Evolutionary conservation across 2,113 vertebrate genomes (phyloP).

Genomic region (Ptilonorhynchus violaceus): DNA sequence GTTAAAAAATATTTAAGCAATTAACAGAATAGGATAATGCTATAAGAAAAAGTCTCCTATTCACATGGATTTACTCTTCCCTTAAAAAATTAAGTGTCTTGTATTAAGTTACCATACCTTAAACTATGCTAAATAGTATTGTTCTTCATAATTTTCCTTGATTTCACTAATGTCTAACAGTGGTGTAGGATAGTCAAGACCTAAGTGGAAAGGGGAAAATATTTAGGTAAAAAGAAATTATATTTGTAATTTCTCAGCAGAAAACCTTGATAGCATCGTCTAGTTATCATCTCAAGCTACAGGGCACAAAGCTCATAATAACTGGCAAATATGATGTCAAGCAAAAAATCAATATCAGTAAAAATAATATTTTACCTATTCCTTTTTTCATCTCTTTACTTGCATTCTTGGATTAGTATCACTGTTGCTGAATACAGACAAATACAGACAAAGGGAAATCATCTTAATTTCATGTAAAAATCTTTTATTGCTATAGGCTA

Average conservation of each 20-base stretch:
- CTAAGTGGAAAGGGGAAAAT: not conserved
- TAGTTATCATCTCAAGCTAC: not conserved
- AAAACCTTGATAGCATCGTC: not conserved
- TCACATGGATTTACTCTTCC: not conserved
- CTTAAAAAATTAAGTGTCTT: not conserved
- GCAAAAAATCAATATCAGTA: not conserved
- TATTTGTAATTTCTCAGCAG: not conserved
- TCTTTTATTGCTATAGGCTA: accelerated
- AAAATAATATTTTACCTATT: not conserved
- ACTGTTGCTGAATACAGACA: not conserved
- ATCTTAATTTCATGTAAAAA: not conserved
- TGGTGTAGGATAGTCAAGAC: not conserved
- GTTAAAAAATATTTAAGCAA: not conserved
- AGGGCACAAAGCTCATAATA: not conserved
- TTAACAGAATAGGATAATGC: not conserved
- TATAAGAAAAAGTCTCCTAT: not conserved
- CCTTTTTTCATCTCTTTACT: not conserved
- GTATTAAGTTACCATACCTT: not conserved
- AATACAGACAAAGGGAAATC: not conserved
- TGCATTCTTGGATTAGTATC: accelerated
- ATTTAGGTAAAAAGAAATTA: not conserved
- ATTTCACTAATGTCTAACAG: not conserved
- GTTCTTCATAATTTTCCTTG: not conserved
- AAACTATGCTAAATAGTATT: not conserved
- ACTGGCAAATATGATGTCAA: not conserved